Percentiles rank a stretch among this genome's conserved stretches.
phyloP scores from a whole-genome alignment of 2,113 vertebrate genomes.

The Papio anubis region DNA sequence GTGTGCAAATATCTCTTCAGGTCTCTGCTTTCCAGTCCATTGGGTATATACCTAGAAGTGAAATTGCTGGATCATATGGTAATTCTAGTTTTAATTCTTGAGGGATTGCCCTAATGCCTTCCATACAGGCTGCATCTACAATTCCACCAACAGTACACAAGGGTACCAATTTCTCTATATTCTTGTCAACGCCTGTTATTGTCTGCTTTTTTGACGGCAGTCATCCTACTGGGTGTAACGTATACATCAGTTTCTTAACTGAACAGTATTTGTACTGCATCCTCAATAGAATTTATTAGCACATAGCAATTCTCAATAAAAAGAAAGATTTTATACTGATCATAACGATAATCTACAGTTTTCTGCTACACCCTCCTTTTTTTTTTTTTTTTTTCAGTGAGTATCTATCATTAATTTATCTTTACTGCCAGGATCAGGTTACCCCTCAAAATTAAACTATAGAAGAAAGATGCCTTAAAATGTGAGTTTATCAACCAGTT shows the following conservation, averaged over 20 bases:
- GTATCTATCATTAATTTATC: not conserved
- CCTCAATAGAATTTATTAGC: not conserved
- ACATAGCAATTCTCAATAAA: not conserved
- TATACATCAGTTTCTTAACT: not conserved
- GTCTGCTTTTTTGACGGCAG: not conserved
- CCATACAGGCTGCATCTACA: not conserved
- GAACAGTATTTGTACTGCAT: not conserved
- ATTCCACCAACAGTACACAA: not conserved
- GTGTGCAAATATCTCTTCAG: not conserved
- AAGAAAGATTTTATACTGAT: not conserved
- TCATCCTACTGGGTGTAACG: not conserved
- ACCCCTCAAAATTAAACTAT: not conserved
- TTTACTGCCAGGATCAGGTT: not conserved
- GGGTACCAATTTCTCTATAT: not conserved
- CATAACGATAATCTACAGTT: not conserved
- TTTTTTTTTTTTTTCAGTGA: not conserved
- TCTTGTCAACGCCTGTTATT: not conserved
- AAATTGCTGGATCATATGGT: not conserved
- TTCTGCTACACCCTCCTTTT: too few species aligned
- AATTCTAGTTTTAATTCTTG: not conserved
- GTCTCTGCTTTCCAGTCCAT: not conserved
- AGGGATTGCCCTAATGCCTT: not conserved
- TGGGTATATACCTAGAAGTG: not conserved
- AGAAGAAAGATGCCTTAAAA: not conserved
- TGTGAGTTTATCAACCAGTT: not conserved